Percentiles rank a stretch among this genome's conserved stretches.
These are phyloP conservation scores for Microcebus griseorufus DNA, from an alignment of 2,113 vertebrate species.

Conservation along the genomic window DNA sequence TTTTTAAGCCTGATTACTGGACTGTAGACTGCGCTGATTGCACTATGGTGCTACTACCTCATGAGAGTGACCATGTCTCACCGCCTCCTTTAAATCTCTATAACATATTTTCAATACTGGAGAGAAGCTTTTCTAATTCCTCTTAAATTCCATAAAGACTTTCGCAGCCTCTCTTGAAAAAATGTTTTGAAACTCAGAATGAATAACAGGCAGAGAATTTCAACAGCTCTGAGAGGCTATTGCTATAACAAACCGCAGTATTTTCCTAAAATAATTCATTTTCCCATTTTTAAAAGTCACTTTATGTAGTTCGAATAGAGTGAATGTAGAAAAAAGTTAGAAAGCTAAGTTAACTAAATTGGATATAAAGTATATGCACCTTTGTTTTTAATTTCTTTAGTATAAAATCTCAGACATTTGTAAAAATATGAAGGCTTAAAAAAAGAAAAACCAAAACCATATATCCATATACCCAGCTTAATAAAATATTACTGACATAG, in stretches of 20 bases:
- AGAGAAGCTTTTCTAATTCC: neutral
- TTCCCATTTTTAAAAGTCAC: neutral
- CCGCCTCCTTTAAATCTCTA: neutral
- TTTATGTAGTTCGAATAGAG: neutral
- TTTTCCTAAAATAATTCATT: neutral
- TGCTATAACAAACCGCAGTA: neutral
- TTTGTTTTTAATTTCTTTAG: neutral
- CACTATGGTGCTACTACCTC: neutral
- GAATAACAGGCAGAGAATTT: conserved; percentile 1
- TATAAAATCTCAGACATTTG: neutral
- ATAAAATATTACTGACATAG: neutral
- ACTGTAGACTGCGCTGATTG: neutral
- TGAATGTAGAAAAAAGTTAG: neutral
- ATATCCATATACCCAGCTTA: neutral
- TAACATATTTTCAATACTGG: neutral
- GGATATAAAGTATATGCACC: neutral
- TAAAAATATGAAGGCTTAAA: neutral
- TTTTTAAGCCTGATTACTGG: neutral
- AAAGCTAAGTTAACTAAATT: neutral
- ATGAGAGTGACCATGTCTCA: neutral
- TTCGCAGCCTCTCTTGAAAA: neutral
- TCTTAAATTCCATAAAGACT: neutral
- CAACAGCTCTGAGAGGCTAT: neutral
- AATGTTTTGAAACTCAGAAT: neutral
- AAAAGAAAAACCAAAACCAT: neutral